Evolutionary conservation across 37 sponge, comb jelly and placozoan species (phyloP), one percentile per base, ranked within the genome.

Genomic region (Spongilla lacustris): DNA sequence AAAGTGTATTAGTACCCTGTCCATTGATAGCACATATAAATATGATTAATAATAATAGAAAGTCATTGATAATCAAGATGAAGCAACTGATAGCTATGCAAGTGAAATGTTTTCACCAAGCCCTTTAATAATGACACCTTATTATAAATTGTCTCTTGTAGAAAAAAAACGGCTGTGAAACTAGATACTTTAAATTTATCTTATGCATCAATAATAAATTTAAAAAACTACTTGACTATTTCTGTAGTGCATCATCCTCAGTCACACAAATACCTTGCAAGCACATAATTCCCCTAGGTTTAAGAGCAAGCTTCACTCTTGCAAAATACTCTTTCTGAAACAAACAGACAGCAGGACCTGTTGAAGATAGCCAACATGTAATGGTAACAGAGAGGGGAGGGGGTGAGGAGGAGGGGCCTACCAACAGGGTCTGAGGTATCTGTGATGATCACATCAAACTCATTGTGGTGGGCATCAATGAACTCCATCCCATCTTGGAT

Each of bases 361-460:
- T 41, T 8, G 46, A 8, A 46, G 46, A 46, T 8, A 46, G 46
- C 46, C 58, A 30, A 19, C 21, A 23, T 6, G 6, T 8, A 5
- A 33, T 13, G 10, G 28, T n/a, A 5, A 69, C 14, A 80, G 19
- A 30, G 11, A 50, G 25, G 14, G 1, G 30, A 23, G 30, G 24
- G 35, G 4, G 6, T 74, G 9, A 69, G 70, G 5, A 9, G 19
- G 24, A 69, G 12, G 19, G 0, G 66, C 79, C 1, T 84, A 84
- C 85, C 91, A 41, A 85, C 50, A 4, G 91, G 97, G 67, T 97
- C 97, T 13, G 93, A 90, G 27, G 95, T 87, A 75, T 97, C 97
- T 23, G 97, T 95, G 69, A 97, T 95, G 73, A 97, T 95, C 29
- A 97, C 95, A 68, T 97, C 97, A 97, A 97, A 95, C 34, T 37